Base-by-base conservation (phyloP, 30 jellyfish, hydroid and myxozoan species). In the Sanderia malayensis region DNA sequence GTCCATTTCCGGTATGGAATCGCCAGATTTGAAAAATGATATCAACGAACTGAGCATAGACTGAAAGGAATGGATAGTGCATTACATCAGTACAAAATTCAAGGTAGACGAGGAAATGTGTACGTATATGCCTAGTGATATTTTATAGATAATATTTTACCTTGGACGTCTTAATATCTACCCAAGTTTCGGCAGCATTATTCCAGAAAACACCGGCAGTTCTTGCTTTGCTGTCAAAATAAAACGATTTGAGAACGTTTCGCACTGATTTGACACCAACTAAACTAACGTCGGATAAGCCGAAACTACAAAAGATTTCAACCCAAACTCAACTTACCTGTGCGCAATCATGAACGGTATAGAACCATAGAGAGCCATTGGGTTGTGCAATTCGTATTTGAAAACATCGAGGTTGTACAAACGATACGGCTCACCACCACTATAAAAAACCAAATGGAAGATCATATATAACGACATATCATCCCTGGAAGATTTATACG, bases 151-250 rank as follows among this genome's bases (percentile, higher is more conserved):
- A n/a, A n/a, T n/a, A n/a, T n/a, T n/a, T 63, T 1, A 83, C 95
- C 95, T 92, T 83, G 8, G 98, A 92, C 7, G 98, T 71, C 77
- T 76, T 71, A 61, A 94, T 83, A 72, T 94, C 97, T 75, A 94
- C 85, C 99, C 99, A 94, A 11, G 95, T 94, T 59, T 94, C 99
- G 30, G 99, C 99, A 20, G 97, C 99, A 79, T 94, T 94, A 78
- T 86, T 86, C 95, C 95, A 94, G 31, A 86, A 94, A 21, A 94
- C 58, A 32, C 99, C 99, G 2, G 86, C 96, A 2, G 96, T 80
- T 64, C 86, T 67, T 31, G 72, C 70, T 60, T 53, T 81, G 47
- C 93, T 86, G 53, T 21, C 25, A 59, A 55, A 49, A 31, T 52
- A 31, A 19, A 47, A 46, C 18, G 37, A 47, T n/a, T n/a, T n/a